Percentiles rank a stretch among this genome's conserved stretches.
These are phyloP conservation scores for Rhopalosiphum padi DNA, from an alignment of 1,140 invertebrate species.

Conservation along the genomic window DNA sequence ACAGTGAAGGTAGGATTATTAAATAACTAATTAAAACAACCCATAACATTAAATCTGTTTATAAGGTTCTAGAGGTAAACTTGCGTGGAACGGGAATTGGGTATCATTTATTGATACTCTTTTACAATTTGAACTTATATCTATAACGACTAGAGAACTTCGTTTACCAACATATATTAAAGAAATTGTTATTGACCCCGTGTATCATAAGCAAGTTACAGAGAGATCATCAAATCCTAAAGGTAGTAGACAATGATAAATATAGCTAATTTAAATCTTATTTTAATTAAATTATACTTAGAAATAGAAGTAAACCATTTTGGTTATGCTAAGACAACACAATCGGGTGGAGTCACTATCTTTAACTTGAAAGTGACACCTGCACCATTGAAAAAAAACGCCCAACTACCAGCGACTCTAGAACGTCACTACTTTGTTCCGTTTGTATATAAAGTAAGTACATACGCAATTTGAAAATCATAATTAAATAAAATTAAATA, in stretches of 20 bases:
- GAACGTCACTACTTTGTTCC: constrained; percentile 37
- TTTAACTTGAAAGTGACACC: constrained; percentile 24
- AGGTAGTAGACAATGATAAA: neutral
- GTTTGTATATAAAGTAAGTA: neutral
- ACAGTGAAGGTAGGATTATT: constrained; percentile 68
- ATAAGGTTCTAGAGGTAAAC: constrained; percentile 60
- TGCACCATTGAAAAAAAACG: constrained; percentile 28
- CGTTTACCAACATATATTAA: constrained; percentile 87
- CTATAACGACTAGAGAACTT: constrained; percentile 75
- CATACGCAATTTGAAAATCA: neutral
- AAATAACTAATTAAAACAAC: neutral
- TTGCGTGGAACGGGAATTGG: constrained; percentile 88
- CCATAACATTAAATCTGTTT: neutral
- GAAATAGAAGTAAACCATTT: constrained; percentile 42
- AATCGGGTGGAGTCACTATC: constrained; percentile 32
- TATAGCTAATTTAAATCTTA: neutral
- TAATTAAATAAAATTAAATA: neutral
- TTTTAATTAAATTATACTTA: neutral
- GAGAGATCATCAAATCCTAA: constrained; percentile 67
- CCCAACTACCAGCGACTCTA: constrained; percentile 16
- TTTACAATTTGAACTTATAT: constrained; percentile 87
- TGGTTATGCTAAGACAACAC: constrained; percentile 15
- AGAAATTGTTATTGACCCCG: constrained; percentile 81
- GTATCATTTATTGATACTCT: constrained; percentile 92
- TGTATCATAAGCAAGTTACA: constrained; percentile 65